phyloP scores from a whole-genome alignment of 2,888 invertebrate genomes.

The Pollenia labialis region DNA sequence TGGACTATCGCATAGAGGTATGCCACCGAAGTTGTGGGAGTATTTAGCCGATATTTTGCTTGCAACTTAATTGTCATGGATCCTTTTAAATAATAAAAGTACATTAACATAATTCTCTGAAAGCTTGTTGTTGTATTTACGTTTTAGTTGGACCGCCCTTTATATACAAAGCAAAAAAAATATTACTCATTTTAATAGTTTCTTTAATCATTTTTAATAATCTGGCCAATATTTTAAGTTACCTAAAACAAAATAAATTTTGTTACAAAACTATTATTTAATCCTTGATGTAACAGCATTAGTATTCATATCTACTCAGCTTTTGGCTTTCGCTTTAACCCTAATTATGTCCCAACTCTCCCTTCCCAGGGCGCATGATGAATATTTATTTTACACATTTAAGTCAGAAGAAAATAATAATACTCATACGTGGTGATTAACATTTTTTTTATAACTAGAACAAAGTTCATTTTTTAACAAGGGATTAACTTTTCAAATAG shows the following conservation, averaged over 20 bases:
- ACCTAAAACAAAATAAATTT: background rate
- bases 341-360: background rate
- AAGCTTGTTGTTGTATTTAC: too few species aligned
- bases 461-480: constrained; percentile 11
- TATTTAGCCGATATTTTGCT: too few species aligned
- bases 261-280: background rate
- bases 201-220: too few species aligned
- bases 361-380: constrained; percentile 29
- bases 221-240: too few species aligned
- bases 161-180: too few species aligned
- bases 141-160: too few species aligned
- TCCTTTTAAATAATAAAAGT: too few species aligned
- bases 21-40: too few species aligned
- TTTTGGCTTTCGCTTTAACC: background rate
- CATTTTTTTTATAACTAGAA: constrained; percentile 5
- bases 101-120: too few species aligned
- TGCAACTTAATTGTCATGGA: too few species aligned
- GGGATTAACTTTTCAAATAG: constrained; percentile 25
- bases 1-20: too few species aligned
- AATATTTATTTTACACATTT: constrained; percentile 28
- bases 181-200: too few species aligned
- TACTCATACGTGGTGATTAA: constrained; percentile 28
- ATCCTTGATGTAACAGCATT: constrained; percentile 6
- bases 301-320: background rate
- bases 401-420: background rate